These are phyloP conservation scores for Pachyseris speciosa DNA, from an alignment of 64 coral and sea anemone genomes.

Conservation along the genomic window DNA sequence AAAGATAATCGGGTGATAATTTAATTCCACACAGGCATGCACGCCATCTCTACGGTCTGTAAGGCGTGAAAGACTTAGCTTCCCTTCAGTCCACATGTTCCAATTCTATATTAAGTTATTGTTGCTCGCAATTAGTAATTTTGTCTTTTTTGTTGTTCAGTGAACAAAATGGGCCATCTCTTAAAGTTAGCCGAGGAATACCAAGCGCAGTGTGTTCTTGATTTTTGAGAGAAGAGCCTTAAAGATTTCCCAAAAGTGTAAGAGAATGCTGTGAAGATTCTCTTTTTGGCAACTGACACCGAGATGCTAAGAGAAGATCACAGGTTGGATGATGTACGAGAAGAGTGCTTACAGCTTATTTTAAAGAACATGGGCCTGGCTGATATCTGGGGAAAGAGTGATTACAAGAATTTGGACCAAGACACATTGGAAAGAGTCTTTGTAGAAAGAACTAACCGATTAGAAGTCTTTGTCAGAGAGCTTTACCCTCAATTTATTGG, in stretches of 20 bases:
- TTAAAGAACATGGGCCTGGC: not conserved
- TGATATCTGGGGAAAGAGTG: not conserved
- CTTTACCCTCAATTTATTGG: constrained; percentile 34
- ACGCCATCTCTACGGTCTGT: no score
- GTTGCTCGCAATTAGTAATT: not conserved
- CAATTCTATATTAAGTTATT: no score
- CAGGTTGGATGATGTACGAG: not conserved
- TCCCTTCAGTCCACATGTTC: no score
- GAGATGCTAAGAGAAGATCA: not conserved
- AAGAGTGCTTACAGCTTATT: not conserved
- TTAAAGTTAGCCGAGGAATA: constrained; percentile 15
- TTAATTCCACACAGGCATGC: no score
- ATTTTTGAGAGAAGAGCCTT: not conserved
- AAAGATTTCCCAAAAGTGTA: not conserved
- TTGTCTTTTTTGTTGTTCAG: not conserved
- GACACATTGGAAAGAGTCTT: not conserved
- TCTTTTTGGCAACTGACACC: not conserved
- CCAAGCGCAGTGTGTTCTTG: not conserved
- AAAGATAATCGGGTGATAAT: no score
- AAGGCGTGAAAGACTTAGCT: no score
- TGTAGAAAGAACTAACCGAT: not conserved
- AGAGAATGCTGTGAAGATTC: not conserved
- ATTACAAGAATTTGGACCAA: not conserved
- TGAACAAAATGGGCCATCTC: not conserved
- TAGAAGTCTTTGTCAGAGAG: not conserved